Conservation (phyloP, 2,113 vertebrate species). For the Platichthys stellatus region DNA sequence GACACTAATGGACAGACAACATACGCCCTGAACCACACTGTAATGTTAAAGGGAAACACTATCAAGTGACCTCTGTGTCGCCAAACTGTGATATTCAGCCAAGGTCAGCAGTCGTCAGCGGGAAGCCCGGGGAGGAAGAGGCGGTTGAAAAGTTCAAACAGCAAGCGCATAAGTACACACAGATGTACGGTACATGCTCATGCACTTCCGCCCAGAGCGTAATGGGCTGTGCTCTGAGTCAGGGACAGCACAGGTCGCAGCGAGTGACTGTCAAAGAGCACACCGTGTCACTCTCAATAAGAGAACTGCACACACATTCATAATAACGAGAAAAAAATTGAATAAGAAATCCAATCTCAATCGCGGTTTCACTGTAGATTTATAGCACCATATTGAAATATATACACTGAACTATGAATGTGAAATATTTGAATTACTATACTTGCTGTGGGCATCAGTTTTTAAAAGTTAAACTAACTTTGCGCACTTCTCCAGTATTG, state of each 20-base stretch:
- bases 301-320: constrained; percentile 21
- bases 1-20: constrained; percentile 37
- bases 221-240: constrained; percentile 46
- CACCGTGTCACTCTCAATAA: constrained; percentile 32
- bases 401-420: constrained; percentile 47
- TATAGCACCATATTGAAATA: constrained; percentile 30
- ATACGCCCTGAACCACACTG: constrained; percentile 15
- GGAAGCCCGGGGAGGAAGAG: constrained; percentile 56
- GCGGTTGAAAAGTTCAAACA: constrained; percentile 77
- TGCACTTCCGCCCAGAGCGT: constrained; percentile 19
- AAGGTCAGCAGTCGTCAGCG: constrained; percentile 76
- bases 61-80: constrained; percentile 57
- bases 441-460: constrained; percentile 46
- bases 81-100: constrained; percentile 65
- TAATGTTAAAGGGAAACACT: constrained; percentile 44
- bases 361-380: constrained; percentile 22
- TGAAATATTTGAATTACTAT: constrained; percentile 53
- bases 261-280: constrained; percentile 46
- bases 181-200: constrained; percentile 20
- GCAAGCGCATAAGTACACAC: constrained; percentile 36
- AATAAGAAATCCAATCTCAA: constrained; percentile 55
- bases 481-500: constrained; percentile 48
- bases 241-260: constrained; percentile 46
- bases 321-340: constrained; percentile 39
- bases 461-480: constrained; percentile 59